phyloP scores from a whole-genome alignment of 2,113 vertebrate genomes.

The Seriola aureovittata region DNA sequence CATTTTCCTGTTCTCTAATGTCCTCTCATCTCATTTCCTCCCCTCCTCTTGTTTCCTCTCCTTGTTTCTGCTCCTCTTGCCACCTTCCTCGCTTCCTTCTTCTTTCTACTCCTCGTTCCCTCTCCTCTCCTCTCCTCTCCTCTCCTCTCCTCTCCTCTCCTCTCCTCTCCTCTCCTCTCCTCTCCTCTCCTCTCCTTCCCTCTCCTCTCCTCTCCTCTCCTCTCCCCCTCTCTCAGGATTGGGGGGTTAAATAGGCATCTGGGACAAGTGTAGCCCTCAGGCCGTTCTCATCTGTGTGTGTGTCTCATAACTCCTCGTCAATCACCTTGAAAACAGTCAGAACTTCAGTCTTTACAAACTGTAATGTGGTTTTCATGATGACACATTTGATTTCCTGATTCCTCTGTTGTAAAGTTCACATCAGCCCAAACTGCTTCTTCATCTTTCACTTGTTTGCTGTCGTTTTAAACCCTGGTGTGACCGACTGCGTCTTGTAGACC shows the following conservation, averaged over 20 bases:
- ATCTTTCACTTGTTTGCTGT: not conserved
- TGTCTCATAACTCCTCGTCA: not conserved
- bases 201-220: not conserved
- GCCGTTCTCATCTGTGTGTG: constrained; percentile 27
- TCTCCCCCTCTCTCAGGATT: not conserved
- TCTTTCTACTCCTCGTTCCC: too few relatives aligned
- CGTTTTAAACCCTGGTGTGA: not conserved
- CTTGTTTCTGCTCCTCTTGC: too few relatives aligned
- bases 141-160: not conserved
- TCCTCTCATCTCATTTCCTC: not conserved
- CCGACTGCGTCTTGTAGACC: constrained; percentile 83
- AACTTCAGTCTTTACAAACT: not conserved
- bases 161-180: not conserved
- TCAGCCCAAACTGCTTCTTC: not conserved
- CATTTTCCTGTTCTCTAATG: not conserved
- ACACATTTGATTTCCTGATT: too few relatives aligned
- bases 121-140: too few relatives aligned
- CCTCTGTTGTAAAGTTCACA: too few relatives aligned
- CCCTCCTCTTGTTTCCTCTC: not conserved
- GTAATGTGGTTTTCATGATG: not conserved
- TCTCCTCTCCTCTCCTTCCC: not conserved
- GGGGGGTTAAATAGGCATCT: constrained; percentile 46
- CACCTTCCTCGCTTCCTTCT: too few relatives aligned
- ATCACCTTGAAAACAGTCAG: constrained; percentile 39
- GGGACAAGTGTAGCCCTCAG: constrained; percentile 35